Evolutionary conservation across 2,888 invertebrate species (phyloP).

Genomic region (Apamea sordens): DNA sequence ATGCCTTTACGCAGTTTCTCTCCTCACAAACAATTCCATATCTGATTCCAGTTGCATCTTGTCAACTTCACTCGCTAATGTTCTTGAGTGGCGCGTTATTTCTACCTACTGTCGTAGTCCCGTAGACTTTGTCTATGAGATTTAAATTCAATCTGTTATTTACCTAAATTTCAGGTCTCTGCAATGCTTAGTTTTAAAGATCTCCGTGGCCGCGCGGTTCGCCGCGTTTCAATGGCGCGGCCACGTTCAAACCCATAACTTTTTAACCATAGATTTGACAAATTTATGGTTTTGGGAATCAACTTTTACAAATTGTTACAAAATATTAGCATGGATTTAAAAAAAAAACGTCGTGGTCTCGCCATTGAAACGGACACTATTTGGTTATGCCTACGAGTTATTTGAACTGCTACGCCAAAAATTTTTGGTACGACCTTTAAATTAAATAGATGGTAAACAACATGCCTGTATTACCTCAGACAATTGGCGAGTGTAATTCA

Average conservation of each 20-base stretch:
- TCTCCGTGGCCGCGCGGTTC: no score
- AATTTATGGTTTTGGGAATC: no score
- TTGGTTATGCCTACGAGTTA: neutral
- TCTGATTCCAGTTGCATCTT: constrained; percentile 70
- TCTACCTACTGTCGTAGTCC: neutral
- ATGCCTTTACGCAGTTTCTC: constrained; percentile 85
- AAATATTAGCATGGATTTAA: no score
- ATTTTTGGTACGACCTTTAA: neutral
- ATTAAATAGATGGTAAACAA: neutral
- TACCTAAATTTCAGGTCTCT: no score
- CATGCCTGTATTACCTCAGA: constrained; percentile 7
- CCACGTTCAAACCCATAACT: no score
- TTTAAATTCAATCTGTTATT: no score
- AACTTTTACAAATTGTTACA: no score
- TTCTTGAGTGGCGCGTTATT: constrained; percentile 3
- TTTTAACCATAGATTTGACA: no score
- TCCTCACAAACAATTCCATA: constrained; percentile 83
- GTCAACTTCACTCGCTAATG: constrained; percentile 61
- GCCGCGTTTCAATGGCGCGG: no score
- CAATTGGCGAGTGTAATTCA: constrained; percentile 47
- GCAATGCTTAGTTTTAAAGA: no score
- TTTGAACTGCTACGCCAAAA: neutral
- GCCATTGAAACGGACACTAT: no score
- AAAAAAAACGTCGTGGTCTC: no score
- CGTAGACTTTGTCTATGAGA: neutral